Conservation (phyloP, 2,797 vertebrate species). For the Phoebastria nigripes region DNA sequence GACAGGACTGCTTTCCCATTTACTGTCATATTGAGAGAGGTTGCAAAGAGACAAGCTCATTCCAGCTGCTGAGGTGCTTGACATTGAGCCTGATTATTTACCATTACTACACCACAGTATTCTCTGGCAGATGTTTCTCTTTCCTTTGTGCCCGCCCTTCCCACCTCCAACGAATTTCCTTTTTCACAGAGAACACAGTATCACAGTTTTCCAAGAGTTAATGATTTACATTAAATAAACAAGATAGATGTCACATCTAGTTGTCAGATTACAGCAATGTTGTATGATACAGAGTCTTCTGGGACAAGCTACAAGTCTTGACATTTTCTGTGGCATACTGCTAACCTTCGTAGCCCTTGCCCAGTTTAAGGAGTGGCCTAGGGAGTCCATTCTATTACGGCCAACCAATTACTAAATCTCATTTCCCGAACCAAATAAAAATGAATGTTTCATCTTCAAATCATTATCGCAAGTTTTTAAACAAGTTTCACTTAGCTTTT, state of each 20-base stretch:
- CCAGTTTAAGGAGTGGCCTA: not conserved
- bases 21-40: not conserved
- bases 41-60: not conserved
- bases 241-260: not conserved
- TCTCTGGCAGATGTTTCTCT: not conserved
- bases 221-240: slow-evolving; percentile 37
- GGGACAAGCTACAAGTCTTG: not conserved
- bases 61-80: not conserved
- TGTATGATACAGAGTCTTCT: not conserved
- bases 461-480: not conserved
- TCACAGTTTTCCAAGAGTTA: not conserved
- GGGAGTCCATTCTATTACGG: not conserved
- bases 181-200: not conserved
- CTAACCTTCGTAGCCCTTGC: not conserved
- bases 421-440: slow-evolving; percentile 1
- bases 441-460: not conserved
- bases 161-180: not conserved
- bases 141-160: not conserved
- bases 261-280: not conserved
- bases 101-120: not conserved
- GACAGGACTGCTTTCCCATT: not conserved
- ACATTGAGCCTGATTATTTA: not conserved
- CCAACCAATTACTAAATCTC: not conserved
- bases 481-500: not conserved
- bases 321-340: not conserved